Base-by-base conservation (phyloP, 2,113 vertebrate species). In the Argyrosomus japonicus region DNA sequence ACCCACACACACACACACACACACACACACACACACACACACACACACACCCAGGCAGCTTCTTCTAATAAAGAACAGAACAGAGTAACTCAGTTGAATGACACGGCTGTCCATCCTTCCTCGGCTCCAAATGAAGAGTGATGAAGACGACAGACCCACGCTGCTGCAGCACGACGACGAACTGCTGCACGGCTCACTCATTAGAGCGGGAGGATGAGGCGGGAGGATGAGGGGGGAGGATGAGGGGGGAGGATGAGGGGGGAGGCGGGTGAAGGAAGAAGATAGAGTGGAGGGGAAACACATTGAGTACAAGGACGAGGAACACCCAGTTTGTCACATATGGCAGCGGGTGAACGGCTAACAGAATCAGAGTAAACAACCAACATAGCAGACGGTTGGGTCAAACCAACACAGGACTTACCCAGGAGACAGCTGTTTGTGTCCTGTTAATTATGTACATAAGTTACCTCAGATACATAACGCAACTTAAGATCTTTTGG, bases 61-160 rank as follows among this genome's bases (percentile, higher is more conserved):
- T n/a, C n/a, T n/a, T n/a, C 73, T 81, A 71, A 89, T 83, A 77
- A 60, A 70, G 65, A 82, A 76, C 77, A 67, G 70, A 72, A 45
- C 72, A 77, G 75, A 62, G 51, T 85, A 77, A 82, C 85, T 67
- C 72, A 51, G 84, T 19, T 63, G 68, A 80, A 67, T 15, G 79
- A 74, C 88, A 56, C 0, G 51, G 29, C 40, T 23, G 77, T 75
- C 74, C 81, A 56, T 84, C 88, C 75, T 64, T 79, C 75, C 62
- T 73, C 47, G 2, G n/a, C 76, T 79, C 40, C 67, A 86, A 77
- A 86, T 86, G 83, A 88, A 88, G 83, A 90, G 56, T 79, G 61
- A 90, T 87, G 88, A 81, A 88, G 85, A 87, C 75, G 56, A 47
- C 23, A 43, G 13, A 19, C 74, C 51, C 18, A 21, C 36, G 58